Evolutionary conservation across 2,797 vertebrate genomes (phyloP).

Genomic region (Nannoperca australis): DNA sequence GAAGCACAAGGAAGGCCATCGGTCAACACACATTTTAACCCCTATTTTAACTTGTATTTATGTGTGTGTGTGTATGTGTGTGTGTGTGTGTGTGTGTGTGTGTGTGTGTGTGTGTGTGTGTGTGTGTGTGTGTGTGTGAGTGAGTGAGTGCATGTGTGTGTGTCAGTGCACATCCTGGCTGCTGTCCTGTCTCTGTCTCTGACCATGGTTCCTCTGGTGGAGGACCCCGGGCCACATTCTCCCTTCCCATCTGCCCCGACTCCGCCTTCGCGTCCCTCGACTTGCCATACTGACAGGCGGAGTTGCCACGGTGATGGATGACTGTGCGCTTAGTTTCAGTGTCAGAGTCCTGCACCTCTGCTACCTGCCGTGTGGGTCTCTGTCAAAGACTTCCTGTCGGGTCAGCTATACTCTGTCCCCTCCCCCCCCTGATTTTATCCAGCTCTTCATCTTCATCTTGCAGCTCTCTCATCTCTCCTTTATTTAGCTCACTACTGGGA

Average conservation of each 20-base stretch:
- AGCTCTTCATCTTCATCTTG: slow-evolving; percentile 51
- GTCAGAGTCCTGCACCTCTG: slow-evolving; percentile 79
- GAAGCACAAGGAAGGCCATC: slow-evolving; percentile 61
- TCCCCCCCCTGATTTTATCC: slow-evolving; percentile 14
- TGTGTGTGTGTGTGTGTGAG: slow-evolving; percentile 4
- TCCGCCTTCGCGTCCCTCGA: slow-evolving; percentile 67
- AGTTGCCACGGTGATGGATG: slow-evolving; percentile 84
- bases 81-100: slow-evolving; percentile 29
- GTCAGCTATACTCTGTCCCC: slow-evolving; percentile 57
- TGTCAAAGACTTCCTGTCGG: slow-evolving; percentile 80
- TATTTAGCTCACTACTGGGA: slow-evolving; percentile 63
- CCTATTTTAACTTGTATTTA: slow-evolving; percentile 41
- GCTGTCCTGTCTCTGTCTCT: slow-evolving; percentile 55
- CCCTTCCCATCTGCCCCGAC: slow-evolving; percentile 84
- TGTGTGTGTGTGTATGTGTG: slow-evolving; percentile 5
- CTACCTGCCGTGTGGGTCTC: slow-evolving; percentile 76
- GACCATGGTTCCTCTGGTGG: slow-evolving; percentile 59
- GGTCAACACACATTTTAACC: slow-evolving; percentile 71
- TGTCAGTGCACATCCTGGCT: slow-evolving; percentile 54
- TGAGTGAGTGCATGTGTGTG: slow-evolving; percentile 32
- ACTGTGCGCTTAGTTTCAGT: slow-evolving; percentile 77
- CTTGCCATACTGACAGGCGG: slow-evolving; percentile 76
- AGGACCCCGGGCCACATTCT: slow-evolving; percentile 67
- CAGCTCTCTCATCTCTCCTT: slow-evolving; percentile 47
- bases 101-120: slow-evolving; percentile 36